phyloP scores from a whole-genome alignment of 1,140 invertebrate genomes.

The Drosophila repletoides region DNA sequence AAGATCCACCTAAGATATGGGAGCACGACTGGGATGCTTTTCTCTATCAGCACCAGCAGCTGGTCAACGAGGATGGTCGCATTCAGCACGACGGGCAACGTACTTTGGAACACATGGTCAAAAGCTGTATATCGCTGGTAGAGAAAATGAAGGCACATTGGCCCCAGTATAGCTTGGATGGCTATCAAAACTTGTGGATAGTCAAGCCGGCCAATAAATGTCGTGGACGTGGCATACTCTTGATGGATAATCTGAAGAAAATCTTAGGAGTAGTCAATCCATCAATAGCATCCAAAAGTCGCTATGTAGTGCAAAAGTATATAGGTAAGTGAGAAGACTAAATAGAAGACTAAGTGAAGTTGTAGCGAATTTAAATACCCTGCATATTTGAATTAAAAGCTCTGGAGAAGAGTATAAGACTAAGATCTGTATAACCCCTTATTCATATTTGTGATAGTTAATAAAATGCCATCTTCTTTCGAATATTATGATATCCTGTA shows the following conservation, averaged over 20 bases:
- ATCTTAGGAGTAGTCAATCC: slow-evolving; percentile 89
- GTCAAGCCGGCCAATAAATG: slow-evolving; percentile 97
- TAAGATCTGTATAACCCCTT: too few species aligned
- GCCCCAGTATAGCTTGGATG: slow-evolving; percentile 93
- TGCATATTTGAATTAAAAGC: background rate
- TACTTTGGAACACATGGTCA: slow-evolving; percentile 69
- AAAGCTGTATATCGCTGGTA: slow-evolving; percentile 82
- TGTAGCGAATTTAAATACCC: background rate
- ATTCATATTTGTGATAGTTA: too few species aligned
- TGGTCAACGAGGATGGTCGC: slow-evolving; percentile 86
- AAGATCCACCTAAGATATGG: slow-evolving; percentile 87
- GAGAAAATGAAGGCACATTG: slow-evolving; percentile 85
- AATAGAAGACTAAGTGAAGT: background rate
- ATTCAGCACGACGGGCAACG: slow-evolving; percentile 75
- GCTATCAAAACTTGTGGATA: slow-evolving; percentile 95
- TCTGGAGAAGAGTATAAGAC: background rate
- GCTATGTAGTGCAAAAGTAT: slow-evolving; percentile 97
- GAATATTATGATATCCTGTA: too few species aligned
- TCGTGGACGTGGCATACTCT: slow-evolving; percentile 93
- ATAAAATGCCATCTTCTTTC: too few species aligned
- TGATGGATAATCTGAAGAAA: slow-evolving; percentile 93
- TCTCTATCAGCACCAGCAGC: slow-evolving; percentile 88
- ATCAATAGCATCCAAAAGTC: slow-evolving; percentile 85
- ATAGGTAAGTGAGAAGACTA: slow-evolving; percentile 87
- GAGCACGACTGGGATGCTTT: slow-evolving; percentile 94